These are phyloP conservation scores for Agriopis marginaria DNA, from an alignment of 2,888 invertebrate genomes.

Conservation along the genomic window DNA sequence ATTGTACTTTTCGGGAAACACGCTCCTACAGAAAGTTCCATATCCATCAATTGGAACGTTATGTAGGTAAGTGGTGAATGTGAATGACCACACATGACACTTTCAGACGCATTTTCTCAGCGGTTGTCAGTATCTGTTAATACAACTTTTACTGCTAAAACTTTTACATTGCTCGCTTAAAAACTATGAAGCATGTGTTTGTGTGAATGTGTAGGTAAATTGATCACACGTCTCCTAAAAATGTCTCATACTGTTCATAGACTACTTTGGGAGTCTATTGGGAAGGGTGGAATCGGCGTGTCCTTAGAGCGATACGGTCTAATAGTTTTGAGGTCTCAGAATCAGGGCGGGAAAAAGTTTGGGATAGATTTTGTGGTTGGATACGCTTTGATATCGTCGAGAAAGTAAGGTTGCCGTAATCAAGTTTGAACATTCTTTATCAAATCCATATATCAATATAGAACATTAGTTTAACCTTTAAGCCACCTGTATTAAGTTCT, in stretches of 20 bases:
- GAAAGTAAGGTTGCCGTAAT: conserved; percentile 32
- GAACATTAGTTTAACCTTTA: conserved; percentile 27
- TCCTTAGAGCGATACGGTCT: conserved; percentile 43
- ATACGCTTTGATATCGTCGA: conserved; percentile 40
- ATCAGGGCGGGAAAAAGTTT: conserved; percentile 46
- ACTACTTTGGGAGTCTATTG: conserved; percentile 32
- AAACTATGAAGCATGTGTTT: not conserved
- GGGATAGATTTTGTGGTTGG: conserved; percentile 45
- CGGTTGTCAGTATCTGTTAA: too few species aligned
- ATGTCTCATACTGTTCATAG: conserved; percentile 28
- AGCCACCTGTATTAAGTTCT: conserved; percentile 19
- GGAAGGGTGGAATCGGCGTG: conserved; percentile 42
- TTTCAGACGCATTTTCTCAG: too few species aligned
- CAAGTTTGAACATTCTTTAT: conserved; percentile 33
- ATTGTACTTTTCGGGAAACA: too few species aligned
- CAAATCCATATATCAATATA: conserved; percentile 34
- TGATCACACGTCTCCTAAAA: conserved; percentile 7
- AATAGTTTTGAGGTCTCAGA: conserved; percentile 49
- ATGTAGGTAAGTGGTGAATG: too few species aligned
- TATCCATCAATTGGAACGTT: too few species aligned
- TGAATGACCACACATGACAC: too few species aligned
- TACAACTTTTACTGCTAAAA: not conserved
- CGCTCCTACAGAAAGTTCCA: too few species aligned
- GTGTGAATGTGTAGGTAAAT: conserved; percentile 5
- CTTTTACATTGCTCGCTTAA: not conserved